Base-by-base conservation (phyloP, 1,140 invertebrate genomes). In the Drosophila rhopaloa region DNA sequence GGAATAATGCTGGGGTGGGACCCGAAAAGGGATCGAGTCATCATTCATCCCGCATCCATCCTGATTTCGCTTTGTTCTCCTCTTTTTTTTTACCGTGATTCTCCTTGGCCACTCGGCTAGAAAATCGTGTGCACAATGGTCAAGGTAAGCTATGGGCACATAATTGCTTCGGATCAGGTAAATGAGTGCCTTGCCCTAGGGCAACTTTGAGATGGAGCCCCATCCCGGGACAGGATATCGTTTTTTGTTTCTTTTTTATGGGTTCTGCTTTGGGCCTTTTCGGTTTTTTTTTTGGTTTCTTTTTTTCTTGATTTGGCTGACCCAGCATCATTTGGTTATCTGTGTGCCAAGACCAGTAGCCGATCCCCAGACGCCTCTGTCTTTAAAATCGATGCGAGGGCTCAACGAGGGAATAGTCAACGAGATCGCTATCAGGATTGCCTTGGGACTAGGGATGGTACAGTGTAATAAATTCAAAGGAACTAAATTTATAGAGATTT, bases 131-230 rank as follows among this genome's bases (percentile, higher is more conserved):
- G 60, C 60, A 75, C 73, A 86, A 85, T 71, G 82, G 78, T 86
- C 82, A 84, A 81, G 81, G 62, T 50, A 66, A 75, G 66, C 71
- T 57, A 57, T 38, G 72, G 58, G 50, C 41, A 84, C 51, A 84
- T 85, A 85, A 85, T 86, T 85, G 75, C 81, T 85, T 81, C 46
- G 63, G 74, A 81, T 78, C 82, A 85, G 83, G 82, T 81, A 84
- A 85, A 82, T 85, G 81, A 85, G 72, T 78, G 68, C 57, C 68
- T 51, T 70, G 73, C 81, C 81, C 81, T 85, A 76, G 74, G 81
- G 76, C 79, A 76, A 81, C 59, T 38, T 60, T 47, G 57, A 61
- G 60, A 68, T 84, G 66, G 81, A 61, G 61, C 43, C 47, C 56
- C 71, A 48, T 47, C 27, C 40, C 47, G 51, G 57, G 53, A 81